Base-by-base conservation (phyloP, 2,888 invertebrate species). In the Xanthostigma xanthostigma region DNA sequence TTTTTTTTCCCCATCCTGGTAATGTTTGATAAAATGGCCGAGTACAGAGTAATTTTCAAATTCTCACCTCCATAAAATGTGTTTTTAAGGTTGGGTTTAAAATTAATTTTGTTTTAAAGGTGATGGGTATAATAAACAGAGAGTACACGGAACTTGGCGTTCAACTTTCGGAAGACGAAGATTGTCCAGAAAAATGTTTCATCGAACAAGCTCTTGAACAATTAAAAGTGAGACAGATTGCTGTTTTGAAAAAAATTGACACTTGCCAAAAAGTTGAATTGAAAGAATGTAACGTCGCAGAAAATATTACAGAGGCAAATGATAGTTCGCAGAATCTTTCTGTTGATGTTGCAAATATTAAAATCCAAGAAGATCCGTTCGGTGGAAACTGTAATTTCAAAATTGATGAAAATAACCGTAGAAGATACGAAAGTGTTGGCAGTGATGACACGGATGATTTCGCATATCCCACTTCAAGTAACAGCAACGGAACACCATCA, bases 121-220 rank as follows among this genome's bases (percentile, higher is more conserved):
- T 86, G 40, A 67, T 76, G 59, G 68, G 76, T 45, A 84, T 93
- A 50, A 75, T 92, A 53, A 75, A 80, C 51, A 72, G 80, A 45
- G 94, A 95, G 66, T 74, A 76, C 48, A 61, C 59, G 4, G 86
- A 88, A 62, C 70, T 93, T 45, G 59, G 74, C 54, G 62, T 64
- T 4, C 79, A 81, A 60, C 68, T 81, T 46, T 58, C 59, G 5
- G 79, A 79, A 45, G 82, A 84, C 62, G 78, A 79, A 55, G 76
- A 81, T 54, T 81, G 80, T 58, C 85, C 91, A 1, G 94, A 95
- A 69, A 76, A 81, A 59, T 80, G 85, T 57, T 95, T 87, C 61
- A 79, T 93, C 54, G 82, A 92, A 62, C 79, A 89, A 67, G 94
- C 94, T 11, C 65, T 93, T 45, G 65, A 76, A 45, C 75, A 84